Evolutionary conservation across 37 sponge, comb jelly and placozoan genomes (phyloP), one percentile per base, ranked within the genome.

Genomic region (Petrosia ficiformis): DNA sequence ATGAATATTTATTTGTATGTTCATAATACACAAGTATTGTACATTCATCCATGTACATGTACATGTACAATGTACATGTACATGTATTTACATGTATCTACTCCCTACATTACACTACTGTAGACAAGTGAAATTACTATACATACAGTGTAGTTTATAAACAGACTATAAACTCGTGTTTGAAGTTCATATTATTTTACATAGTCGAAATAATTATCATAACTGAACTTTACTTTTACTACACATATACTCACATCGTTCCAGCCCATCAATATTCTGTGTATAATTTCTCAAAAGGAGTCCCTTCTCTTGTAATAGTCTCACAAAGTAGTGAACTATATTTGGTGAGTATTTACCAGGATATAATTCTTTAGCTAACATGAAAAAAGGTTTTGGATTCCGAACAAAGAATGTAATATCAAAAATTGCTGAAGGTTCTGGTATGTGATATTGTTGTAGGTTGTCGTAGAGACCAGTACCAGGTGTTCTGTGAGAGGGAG

Each of bases 231-330:
- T 16, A 48, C 10, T 48, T 48, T 10, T 48, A 48, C 10, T 48
- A 48, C 42, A 63, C 40, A 29, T 22, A 6, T 31, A 26, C 91
- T 78, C 32, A 87, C 92, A 5, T 79, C 88, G 72, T 73, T 93
- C 93, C 40, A 96, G 72, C 14, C 94, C 97, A 54, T 96, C 97
- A 81, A 96, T 96, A 61, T 96, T 96, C 76, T 96, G 97, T 0
- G 97, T 96, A 76, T 92, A 97, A 57, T 80, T 84, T n/a, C 97
- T 76, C 2, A 84, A 79, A 14, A 97, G 85, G 26, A 97, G 24
- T 42, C 79, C 70, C 43, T 91, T 97, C 24, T 91, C 90, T 32
- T 91, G 85, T 30, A 97, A 86, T 61, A 97, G 70, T 43, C 75
- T 84, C 32, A 96, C 65, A 58, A 96, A 96, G 74, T 78, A 48